Base-by-base conservation (phyloP, 2,113 vertebrate genomes). In the Ciconia maguari region DNA sequence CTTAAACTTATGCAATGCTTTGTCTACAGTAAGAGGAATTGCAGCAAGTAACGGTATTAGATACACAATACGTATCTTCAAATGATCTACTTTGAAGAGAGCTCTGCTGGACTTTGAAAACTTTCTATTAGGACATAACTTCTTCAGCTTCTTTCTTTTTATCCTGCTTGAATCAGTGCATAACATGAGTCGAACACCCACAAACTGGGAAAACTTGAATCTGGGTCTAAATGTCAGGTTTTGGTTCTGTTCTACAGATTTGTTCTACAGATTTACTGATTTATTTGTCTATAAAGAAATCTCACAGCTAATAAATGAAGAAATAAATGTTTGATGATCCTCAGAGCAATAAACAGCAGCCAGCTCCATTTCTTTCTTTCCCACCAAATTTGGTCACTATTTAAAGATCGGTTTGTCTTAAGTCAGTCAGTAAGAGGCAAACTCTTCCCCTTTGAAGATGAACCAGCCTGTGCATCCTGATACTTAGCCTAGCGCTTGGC, bases 1-100 rank as follows among this genome's bases (percentile, higher is more conserved):
- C 46, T 94, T 62, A 64, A 93, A 88, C 90, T 93, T 95, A 51
- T 75, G 84, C 82, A 96, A 86, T 52, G 27, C 66, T 83, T 95
- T 83, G 25, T 74, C 93, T 80, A 24, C 29, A 13, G 30, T 60
- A 71, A 75, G 26, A 46, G 30, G 64, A 83, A 91, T 15, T 60
- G 55, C 29, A 90, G n/a, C 58, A 87, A 88, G n/a, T 66, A 91
- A 89, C 2, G 4, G 27, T 44, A 66, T 77, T n/a, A 48, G 32
- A 48, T 52, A 48, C 10, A 55, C 6, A 71, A 13, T 41, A 60
- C 16, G 4, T 32, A 38, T 29, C 42, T 82, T 61, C 34, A 60
- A 75, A 51, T 44, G 10, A 51, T 8, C n/a, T 60, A 8, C 13
- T 18, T 87, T 12, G 27, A 71, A 60, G 36, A 49, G 11, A 41